Base-by-base conservation (phyloP, 2,888 invertebrate genomes). In the Drosophila kambysellisi region DNA sequence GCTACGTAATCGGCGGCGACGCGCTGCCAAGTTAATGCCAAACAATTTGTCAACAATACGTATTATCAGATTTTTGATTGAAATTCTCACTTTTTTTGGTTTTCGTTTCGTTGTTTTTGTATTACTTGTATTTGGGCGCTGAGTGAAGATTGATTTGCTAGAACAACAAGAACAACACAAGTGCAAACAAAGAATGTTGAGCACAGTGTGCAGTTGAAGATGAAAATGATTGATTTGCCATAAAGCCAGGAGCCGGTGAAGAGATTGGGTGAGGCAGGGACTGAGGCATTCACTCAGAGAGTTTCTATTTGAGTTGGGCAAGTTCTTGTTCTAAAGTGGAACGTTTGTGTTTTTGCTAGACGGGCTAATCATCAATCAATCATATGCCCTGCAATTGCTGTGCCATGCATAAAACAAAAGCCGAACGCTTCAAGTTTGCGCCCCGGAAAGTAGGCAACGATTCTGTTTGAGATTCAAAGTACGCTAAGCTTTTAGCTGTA, bases 351-450 rank as follows among this genome's bases (percentile, higher is more conserved):
- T 58, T 57, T 57, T 65, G 52, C 63, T 52, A 60, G 71, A 64
- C 50, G 58, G 74, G 67, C 85, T 82, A 89, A 88, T 89, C 88
- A 89, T 83, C 81, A 85, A 87, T 89, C 86, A 88, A 87, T 87
- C 86, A 87, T 77, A 59, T 82, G 74, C 67, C 69, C 65, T 58
- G 69, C 82, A 78, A 75, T 82, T 72, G 71, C 76, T 70, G 73
- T 53, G 69, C 81, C 64, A 68, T 73, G 77, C 79, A 84, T 76
- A 82, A 82, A 70, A 84, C 75, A 82, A 80, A 76, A 70, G 76
- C 50, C 65, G 69, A 64, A 63, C 51, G 70, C 69, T 76, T 76
- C 52, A 74, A 79, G 65, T 76, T 64, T 35, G 51, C 54, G 35
- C 67, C 43, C 64, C 64, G 7, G 33, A 77, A 70, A 68, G 72